A percentile compares a stretch with the other conserved stretches of the same genome.
Conservation (phyloP, 1,140 invertebrate species). For the Caenorhabditis inopinata region DNA sequence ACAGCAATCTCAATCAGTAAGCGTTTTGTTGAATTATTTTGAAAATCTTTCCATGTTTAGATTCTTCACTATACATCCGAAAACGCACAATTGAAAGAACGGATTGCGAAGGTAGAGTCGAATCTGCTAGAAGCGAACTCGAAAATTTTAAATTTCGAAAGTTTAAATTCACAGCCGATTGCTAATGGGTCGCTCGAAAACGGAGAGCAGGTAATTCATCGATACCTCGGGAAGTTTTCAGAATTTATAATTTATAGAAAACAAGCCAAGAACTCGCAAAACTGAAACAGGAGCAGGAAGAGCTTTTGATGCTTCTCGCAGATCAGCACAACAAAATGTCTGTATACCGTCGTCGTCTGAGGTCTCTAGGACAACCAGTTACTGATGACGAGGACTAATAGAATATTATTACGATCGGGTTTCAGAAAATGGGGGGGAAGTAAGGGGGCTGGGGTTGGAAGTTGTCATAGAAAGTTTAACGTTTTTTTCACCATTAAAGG, state of each 20-base stretch:
- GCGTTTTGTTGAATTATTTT: too few relatives aligned
- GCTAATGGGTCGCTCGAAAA: neutral
- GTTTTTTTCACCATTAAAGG: neutral
- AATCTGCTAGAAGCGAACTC: neutral
- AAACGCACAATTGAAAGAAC: neutral
- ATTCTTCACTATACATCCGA: slow-evolving; percentile 24
- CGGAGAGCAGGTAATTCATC: neutral
- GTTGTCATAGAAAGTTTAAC: neutral
- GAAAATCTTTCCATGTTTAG: slow-evolving; percentile 35
- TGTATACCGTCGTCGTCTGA: slow-evolving; percentile 74
- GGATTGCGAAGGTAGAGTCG: slow-evolving; percentile 7
- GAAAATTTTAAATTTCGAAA: neutral
- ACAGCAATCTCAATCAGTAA: slow-evolving; percentile 48
- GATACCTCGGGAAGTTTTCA: too few relatives aligned
- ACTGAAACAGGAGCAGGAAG: slow-evolving; percentile 83
- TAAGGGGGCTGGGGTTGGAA: too few relatives aligned
- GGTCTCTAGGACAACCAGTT: slow-evolving; percentile 72
- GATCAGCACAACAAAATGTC: slow-evolving; percentile 79
- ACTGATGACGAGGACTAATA: slow-evolving; percentile 51
- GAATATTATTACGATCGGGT: neutral
- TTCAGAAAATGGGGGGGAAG: neutral
- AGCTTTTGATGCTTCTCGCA: slow-evolving; percentile 79
- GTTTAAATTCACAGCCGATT: neutral
- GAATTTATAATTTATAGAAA: slow-evolving; percentile 21
- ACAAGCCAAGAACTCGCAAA: slow-evolving; percentile 69